Evolutionary conservation across 2,113 vertebrate species (phyloP).

Genomic region (Rutilus rutilus): DNA sequence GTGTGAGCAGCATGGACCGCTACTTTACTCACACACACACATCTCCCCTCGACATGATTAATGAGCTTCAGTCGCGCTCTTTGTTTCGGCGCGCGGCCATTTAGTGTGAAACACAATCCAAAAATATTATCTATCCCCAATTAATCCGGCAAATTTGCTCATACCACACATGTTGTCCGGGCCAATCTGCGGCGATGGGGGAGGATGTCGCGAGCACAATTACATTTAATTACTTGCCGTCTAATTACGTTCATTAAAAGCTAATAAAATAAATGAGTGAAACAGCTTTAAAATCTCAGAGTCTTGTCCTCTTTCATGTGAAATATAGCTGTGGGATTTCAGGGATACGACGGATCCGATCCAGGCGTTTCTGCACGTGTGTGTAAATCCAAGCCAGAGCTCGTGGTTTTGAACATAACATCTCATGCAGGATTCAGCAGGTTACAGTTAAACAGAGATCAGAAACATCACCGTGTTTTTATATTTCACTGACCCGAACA

Average conservation of each 20-base stretch:
- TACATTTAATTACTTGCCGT: conserved; percentile 99
- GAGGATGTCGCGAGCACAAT: conserved; percentile 91
- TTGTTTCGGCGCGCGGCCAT: conserved; percentile 96
- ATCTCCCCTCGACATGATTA: conserved; percentile 97
- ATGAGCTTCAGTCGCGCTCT: conserved; percentile 95
- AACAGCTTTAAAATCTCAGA: conserved; percentile 93
- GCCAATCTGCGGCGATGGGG: conserved; percentile 88
- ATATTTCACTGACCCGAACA: not conserved
- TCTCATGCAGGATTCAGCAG: not conserved
- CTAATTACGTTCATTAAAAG: conserved; percentile 99
- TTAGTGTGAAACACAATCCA: conserved; percentile 99
- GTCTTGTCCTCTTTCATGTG: conserved; percentile 87
- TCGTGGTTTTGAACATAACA: not conserved
- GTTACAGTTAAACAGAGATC: not conserved
- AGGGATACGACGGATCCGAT: conserved; percentile 33
- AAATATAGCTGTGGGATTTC: conserved; percentile 93
- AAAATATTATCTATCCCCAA: conserved; percentile 99
- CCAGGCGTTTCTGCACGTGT: too few relatives aligned
- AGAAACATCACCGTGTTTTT: not conserved
- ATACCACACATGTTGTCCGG: conserved; percentile 93
- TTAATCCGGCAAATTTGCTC: conserved; percentile 97
- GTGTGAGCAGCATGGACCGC: conserved; percentile 66
- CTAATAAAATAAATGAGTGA: conserved; percentile 97
- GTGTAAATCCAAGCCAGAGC: not conserved
- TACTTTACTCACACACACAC: conserved; percentile 81